Percentiles rank a stretch among this genome's conserved stretches.
Evolutionary conservation across 2,888 invertebrate species (phyloP).

Genomic region (Gisinianus flammeolus): DNA sequence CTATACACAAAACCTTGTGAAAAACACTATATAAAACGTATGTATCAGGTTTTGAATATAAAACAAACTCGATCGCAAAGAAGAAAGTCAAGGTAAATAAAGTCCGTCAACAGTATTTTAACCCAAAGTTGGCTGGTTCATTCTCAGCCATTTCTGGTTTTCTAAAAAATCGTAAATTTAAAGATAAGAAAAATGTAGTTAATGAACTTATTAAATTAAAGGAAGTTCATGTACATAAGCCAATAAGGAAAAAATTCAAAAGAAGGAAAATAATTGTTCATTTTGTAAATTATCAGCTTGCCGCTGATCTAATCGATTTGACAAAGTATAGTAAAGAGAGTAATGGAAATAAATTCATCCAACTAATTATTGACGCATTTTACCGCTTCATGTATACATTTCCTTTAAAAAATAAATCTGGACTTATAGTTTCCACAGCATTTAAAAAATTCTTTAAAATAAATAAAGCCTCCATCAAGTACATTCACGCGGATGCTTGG

Average conservation of each 20-base stretch:
- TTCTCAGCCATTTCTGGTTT: too few relatives aligned
- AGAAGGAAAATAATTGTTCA: constrained; percentile 8
- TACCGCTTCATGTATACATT: not conserved
- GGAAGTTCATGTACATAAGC: not conserved
- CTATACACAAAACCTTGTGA: too few relatives aligned
- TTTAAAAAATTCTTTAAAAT: constrained; percentile 26
- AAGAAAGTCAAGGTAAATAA: too few relatives aligned
- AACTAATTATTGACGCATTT: constrained; percentile 17
- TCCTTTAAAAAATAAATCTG: constrained; percentile 18
- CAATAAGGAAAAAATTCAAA: constrained; percentile 3
- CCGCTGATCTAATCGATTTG: constrained; percentile 12
- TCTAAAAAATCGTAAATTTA: too few relatives aligned
- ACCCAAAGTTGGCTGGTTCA: too few relatives aligned
- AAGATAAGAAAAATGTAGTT: too few relatives aligned
- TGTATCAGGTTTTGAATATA: too few relatives aligned
- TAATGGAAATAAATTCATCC: not conserved
- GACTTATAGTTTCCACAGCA: not conserved
- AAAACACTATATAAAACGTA: too few relatives aligned
- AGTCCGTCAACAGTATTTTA: too few relatives aligned
- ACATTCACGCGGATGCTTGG: constrained; percentile 14
- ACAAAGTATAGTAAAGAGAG: not conserved
- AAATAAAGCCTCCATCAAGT: not conserved
- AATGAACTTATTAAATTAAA: too few relatives aligned
- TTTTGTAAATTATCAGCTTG: constrained; percentile 2
- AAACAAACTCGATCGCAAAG: too few relatives aligned